Base-by-base conservation (phyloP, 2,113 vertebrate species). In the Rallus limicola region DNA sequence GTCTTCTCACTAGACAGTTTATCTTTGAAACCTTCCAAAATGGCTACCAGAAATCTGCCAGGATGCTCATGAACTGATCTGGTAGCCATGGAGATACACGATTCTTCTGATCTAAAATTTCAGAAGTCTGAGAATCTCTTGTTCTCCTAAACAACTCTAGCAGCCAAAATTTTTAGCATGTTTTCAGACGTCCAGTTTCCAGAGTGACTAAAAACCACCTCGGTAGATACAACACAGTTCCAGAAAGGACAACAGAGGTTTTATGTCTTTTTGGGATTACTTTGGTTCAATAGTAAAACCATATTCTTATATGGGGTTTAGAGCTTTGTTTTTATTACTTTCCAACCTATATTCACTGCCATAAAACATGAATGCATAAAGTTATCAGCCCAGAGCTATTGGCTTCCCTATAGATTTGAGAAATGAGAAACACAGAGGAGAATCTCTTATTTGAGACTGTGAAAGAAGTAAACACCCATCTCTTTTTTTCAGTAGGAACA, bases 61-160 rank as follows among this genome's bases (percentile, higher is more conserved):
- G 70, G n/a, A 79, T 94, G 70, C 63, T 95, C 44, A 52, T 4
- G 8, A 92, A 88, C 62, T 62, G 64, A 94, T 92, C 77, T 89
- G 70, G 96, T 97, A 97, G 91, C 86, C 92, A 97, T 97, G 96
- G 94, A 95, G 88, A 97, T 85, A 76, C 28, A 44, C 38, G 44
- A 74, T 91, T 92, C 25, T 93, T 87, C 53, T 93, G 65, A 96
- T 92, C 86, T 89, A 94, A 95, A 92, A 94, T 94, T 91, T 92
- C 75, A 76, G 36, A 86, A 95, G 55, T 89, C 81, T 94, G 77
- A 96, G 80, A 93, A 92, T 82, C 70, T 89, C 88, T 82, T 88
- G 44, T 92, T 93, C 77, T 88, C n/a, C 86, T 87, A 72, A 94
- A 93, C 55, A 91, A 85, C 29, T 79, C n/a, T 59, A 72, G 55